Percentiles rank a stretch among this genome's conserved stretches.
These are phyloP conservation scores for Drosophila mojavensis DNA, from an alignment of 1,140 invertebrate genomes.

Conservation along the genomic window DNA sequence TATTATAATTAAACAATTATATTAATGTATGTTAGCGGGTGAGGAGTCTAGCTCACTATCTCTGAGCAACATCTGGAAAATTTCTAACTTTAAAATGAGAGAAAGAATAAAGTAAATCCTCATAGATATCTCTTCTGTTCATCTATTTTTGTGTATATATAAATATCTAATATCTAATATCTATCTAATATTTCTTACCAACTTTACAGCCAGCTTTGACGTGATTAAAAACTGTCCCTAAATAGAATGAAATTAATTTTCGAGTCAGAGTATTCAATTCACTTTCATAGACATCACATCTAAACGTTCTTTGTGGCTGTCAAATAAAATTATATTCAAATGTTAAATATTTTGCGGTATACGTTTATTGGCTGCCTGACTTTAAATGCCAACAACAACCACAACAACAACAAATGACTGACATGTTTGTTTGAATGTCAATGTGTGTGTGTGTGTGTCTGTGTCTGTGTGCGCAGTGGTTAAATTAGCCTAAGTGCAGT, in stretches of 20 bases:
- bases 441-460: slow-evolving; percentile 35
- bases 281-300: not conserved
- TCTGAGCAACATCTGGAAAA: too few species aligned
- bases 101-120: too few species aligned
- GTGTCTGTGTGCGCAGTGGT: slow-evolving; percentile 61
- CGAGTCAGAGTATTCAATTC: not conserved
- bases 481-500: slow-evolving; percentile 80
- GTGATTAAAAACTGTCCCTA: not conserved
- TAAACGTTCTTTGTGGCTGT: slow-evolving; percentile 3
- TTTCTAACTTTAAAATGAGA: too few species aligned
- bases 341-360: slow-evolving; percentile 74
- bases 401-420: slow-evolving; percentile 52
- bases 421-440: slow-evolving; percentile 46
- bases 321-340: slow-evolving; percentile 63
- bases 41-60: too few species aligned
- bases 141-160: too few species aligned
- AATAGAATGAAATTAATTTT: not conserved
- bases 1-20: too few species aligned
- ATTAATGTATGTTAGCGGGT: too few species aligned
- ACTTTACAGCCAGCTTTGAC: too few species aligned
- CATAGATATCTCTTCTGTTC: too few species aligned
- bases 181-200: too few species aligned
- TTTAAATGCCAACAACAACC: slow-evolving; percentile 48
- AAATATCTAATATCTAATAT: too few species aligned
- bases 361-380: slow-evolving; percentile 54